phyloP scores from a whole-genome alignment of 2,888 invertebrate genomes.

The Cloeon dipterum region DNA sequence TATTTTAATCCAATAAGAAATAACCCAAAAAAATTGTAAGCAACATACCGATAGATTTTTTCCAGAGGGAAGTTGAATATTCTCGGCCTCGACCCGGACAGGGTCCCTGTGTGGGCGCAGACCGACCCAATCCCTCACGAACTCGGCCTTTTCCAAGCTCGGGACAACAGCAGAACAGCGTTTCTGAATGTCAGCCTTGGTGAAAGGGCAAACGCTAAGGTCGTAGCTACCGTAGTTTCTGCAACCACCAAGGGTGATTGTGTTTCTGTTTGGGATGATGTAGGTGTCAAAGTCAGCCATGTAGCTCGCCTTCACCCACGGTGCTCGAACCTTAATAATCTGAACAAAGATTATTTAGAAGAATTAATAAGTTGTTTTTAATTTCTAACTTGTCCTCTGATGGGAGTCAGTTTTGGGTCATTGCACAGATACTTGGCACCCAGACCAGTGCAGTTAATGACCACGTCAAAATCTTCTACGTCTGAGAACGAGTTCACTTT shows the following conservation, averaged over 20 bases:
- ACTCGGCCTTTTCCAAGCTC: constrained; percentile 25
- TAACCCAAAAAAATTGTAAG: neutral
- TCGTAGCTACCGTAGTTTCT: constrained; percentile 63
- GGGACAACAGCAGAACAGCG: constrained; percentile 58
- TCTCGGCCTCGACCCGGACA: constrained; percentile 19
- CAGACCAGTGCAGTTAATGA: constrained; percentile 70
- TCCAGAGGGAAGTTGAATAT: constrained; percentile 1
- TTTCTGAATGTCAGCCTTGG: constrained; percentile 51
- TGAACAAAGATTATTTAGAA: too few relatives aligned
- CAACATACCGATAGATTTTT: too few relatives aligned
- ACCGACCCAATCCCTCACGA: constrained; percentile 46
- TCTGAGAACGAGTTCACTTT: constrained; percentile 35
- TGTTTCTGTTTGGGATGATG: constrained; percentile 46
- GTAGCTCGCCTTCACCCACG: constrained; percentile 75
- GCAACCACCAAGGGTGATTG: constrained; percentile 67
- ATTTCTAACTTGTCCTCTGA: constrained; percentile 71
- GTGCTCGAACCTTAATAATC: constrained; percentile 60
- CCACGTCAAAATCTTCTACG: constrained; percentile 37
- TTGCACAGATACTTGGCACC: constrained; percentile 55
- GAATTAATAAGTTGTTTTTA: neutral
- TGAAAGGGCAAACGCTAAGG: constrained; percentile 37
- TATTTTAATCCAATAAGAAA: neutral
- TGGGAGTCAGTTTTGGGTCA: constrained; percentile 50
- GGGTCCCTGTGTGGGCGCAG: constrained; percentile 52
- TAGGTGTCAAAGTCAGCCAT: constrained; percentile 74